Percentiles rank a stretch among this genome's conserved stretches.
Conservation (phyloP, 2,888 invertebrate species). For the Anarsia innoxiella region DNA sequence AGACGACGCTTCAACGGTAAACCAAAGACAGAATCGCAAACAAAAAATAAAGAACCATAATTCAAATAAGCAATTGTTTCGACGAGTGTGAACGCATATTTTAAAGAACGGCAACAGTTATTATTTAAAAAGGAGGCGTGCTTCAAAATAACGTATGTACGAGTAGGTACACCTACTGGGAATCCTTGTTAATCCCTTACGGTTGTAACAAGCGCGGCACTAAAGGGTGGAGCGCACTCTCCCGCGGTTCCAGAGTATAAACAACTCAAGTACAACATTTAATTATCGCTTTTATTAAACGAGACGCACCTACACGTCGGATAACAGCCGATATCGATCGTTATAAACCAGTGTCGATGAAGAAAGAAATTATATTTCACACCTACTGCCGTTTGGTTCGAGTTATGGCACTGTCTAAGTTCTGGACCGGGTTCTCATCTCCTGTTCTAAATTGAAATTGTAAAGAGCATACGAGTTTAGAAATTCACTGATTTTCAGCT, state of each 20-base stretch:
- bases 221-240: constrained; percentile 46
- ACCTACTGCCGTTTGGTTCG: constrained; percentile 38
- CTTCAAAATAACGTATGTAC: constrained; percentile 7
- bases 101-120: constrained; percentile 4
- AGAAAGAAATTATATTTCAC: constrained; percentile 56
- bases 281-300: constrained; percentile 72
- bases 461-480: no score
- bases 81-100: no score
- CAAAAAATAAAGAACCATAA: no score
- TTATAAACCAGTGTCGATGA: constrained; percentile 37
- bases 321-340: constrained; percentile 47
- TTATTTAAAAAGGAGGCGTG: constrained; percentile 8
- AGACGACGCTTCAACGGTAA: no score
- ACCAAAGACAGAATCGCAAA: no score
- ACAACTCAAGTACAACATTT: constrained; percentile 71
- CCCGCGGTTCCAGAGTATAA: constrained; percentile 56
- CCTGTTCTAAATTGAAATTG: no score
- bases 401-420: no score
- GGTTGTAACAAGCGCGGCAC: constrained; percentile 46
- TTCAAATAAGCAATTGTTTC: no score
- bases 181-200: constrained; percentile 47
- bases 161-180: constrained; percentile 1
- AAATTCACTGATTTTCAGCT: no score
- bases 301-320: constrained; percentile 48
- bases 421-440: no score